These are phyloP conservation scores for Dendropsophus ebraccatus DNA, from an alignment of 2,113 vertebrate species.

Conservation along the genomic window DNA sequence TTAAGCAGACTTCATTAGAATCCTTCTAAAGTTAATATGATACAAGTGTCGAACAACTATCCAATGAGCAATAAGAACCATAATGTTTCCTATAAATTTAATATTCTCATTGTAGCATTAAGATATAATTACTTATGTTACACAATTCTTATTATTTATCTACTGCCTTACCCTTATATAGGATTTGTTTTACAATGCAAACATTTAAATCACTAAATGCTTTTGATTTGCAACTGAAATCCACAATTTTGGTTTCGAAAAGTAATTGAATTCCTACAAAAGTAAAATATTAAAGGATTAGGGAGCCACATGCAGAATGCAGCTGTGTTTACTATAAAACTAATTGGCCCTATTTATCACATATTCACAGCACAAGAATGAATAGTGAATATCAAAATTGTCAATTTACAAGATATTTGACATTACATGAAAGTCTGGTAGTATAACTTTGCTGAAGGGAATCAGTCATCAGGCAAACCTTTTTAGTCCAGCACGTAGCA, in stretches of 20 bases:
- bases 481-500: background rate
- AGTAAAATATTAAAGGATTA: slow-evolving; percentile 34
- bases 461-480: background rate
- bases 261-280: slow-evolving; percentile 37
- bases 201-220: background rate
- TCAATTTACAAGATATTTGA: background rate
- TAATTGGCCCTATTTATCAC: slow-evolving; percentile 24
- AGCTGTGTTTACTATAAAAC: slow-evolving; percentile 57
- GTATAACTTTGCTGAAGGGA: background rate
- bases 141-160: background rate
- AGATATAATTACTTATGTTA: background rate
- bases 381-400: slow-evolving; percentile 4
- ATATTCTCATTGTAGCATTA: background rate
- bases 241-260: slow-evolving; percentile 37
- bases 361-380: slow-evolving; percentile 42
- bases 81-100: background rate
- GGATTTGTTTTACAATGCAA: background rate
- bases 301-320: slow-evolving; percentile 51
- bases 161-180: background rate
- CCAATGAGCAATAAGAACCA: background rate
- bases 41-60: background rate
- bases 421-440: background rate
- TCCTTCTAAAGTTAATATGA: background rate
- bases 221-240: slow-evolving; percentile 33
- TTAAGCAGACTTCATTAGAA: background rate